Base-by-base conservation (phyloP, 2,797 vertebrate species). In the Sebastes minor region DNA sequence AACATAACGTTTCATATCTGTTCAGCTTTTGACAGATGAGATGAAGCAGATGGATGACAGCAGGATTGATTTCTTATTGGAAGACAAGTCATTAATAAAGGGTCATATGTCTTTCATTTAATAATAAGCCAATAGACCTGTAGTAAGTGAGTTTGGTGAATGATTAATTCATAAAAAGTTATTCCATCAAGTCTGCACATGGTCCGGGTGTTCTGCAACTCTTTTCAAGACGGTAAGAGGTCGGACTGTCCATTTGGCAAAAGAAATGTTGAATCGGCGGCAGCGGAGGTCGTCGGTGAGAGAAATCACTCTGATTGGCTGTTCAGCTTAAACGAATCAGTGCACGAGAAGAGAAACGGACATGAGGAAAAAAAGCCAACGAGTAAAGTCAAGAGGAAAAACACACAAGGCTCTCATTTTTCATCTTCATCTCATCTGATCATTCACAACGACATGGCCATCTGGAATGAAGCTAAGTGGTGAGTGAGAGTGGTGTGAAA, bases 1-100 rank as follows among this genome's bases (percentile, higher is more conserved):
- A 52, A 80, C 49, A n/a, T 38, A 72, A 38, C 14, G 16, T 78
- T 77, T 76, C 28, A 27, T 74, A 25, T 73, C 81, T 76, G 57
- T 59, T 81, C 20, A 12, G 73, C 30, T 3, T 60, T 30, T 66
- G 74, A 74, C 55, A 46, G 82, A 81, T 72, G 68, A 71, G 59
- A 28, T 22, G 46, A 49, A 49, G 46, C 1, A 2, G n/a, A 18
- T 7, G 25, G 63, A 77, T 28, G 67, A 74, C 55, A 56, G 62
- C 35, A 33, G 72, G 42, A 22, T 27, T 18, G 61, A 30, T 25
- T 16, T 38, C 18, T 52, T 74, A 27, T 38, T 32, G 14, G 57
- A 27, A 10, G 22, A 67, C 52, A n/a, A 62, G 69, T 57, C 33
- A 64, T 69, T 27, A 32, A 79, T 67, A 71, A 74, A 71, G 16